Conservation (phyloP, 1,140 invertebrate species). For the Eumaeus atala region DNA sequence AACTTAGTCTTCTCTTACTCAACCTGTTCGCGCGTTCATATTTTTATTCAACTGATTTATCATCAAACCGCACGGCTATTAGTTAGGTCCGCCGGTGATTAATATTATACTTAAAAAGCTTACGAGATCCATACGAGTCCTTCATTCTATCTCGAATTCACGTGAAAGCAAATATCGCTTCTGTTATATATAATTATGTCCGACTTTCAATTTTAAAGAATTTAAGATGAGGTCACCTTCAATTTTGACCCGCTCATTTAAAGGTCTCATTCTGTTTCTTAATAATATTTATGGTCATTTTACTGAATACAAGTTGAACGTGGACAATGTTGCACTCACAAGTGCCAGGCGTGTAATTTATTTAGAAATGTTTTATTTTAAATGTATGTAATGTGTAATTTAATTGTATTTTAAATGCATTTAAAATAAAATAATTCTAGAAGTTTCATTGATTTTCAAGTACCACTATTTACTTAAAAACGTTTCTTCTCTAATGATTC, state of each 20-base stretch:
- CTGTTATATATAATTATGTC: conserved; percentile 1
- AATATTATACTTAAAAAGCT: too few species aligned
- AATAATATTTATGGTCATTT: conserved; percentile 10
- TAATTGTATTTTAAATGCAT: too few species aligned
- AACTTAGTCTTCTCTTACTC: background rate
- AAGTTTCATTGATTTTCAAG: too few species aligned
- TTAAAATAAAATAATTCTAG: too few species aligned
- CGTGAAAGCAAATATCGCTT: conserved; percentile 9
- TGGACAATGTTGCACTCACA: background rate
- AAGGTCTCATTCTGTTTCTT: conserved; percentile 10
- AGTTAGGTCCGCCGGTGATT: background rate
- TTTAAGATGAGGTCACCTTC: conserved; percentile 9
- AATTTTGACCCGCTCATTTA: conserved; percentile 7
- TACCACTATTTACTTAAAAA: too few species aligned
- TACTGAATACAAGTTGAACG: background rate
- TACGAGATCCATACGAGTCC: background rate
- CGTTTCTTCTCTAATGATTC: too few species aligned
- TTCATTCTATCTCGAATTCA: conserved; percentile 4
- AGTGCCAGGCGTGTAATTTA: background rate
- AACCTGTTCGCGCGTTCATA: conserved; percentile 2
- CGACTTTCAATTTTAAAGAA: conserved; percentile 9
- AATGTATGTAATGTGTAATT: too few species aligned
- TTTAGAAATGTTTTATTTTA: too few species aligned
- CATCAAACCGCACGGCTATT: conserved; percentile 4
- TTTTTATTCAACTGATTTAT: conserved; percentile 5